Evolutionary conservation across 2,888 invertebrate species (phyloP).

Genomic region (Rutpela maculata): DNA sequence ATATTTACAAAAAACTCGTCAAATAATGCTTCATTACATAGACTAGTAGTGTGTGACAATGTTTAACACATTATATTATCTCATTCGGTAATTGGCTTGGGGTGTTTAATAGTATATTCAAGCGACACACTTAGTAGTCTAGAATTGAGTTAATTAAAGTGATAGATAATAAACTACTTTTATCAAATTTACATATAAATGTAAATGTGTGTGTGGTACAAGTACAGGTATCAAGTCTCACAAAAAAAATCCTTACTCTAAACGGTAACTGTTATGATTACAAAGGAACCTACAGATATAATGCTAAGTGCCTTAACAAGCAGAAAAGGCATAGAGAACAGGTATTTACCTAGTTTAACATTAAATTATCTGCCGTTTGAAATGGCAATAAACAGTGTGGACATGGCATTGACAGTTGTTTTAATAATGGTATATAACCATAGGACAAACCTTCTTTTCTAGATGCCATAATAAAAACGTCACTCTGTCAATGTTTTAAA

Average conservation of each 20-base stretch:
- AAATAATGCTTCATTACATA: too few relatives aligned
- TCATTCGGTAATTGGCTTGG: too few relatives aligned
- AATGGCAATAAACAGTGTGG: slow-evolving; percentile 34
- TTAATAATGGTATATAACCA: slow-evolving; percentile 30
- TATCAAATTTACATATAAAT: too few relatives aligned
- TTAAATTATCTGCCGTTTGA: slow-evolving; percentile 31
- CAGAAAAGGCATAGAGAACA: slow-evolving; percentile 26
- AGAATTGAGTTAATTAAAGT: too few relatives aligned
- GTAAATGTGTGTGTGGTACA: not conserved
- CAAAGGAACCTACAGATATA: not conserved
- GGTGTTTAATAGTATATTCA: too few relatives aligned
- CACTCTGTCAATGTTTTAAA: slow-evolving; percentile 25
- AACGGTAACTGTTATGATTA: not conserved
- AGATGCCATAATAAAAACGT: slow-evolving; percentile 29
- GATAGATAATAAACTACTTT: too few relatives aligned
- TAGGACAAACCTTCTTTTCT: slow-evolving; percentile 12
- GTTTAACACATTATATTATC: too few relatives aligned
- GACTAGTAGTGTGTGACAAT: too few relatives aligned
- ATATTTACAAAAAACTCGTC: too few relatives aligned
- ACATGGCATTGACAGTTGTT: slow-evolving; percentile 36
- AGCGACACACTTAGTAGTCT: too few relatives aligned
- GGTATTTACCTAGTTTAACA: slow-evolving; percentile 27
- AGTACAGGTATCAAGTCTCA: not conserved
- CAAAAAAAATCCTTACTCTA: not conserved
- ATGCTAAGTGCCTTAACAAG: slow-evolving; percentile 1